Percentiles rank a stretch among this genome's conserved stretches.
Conservation (phyloP, 2,113 vertebrate genomes). For the Nesospiza acunhae region DNA sequence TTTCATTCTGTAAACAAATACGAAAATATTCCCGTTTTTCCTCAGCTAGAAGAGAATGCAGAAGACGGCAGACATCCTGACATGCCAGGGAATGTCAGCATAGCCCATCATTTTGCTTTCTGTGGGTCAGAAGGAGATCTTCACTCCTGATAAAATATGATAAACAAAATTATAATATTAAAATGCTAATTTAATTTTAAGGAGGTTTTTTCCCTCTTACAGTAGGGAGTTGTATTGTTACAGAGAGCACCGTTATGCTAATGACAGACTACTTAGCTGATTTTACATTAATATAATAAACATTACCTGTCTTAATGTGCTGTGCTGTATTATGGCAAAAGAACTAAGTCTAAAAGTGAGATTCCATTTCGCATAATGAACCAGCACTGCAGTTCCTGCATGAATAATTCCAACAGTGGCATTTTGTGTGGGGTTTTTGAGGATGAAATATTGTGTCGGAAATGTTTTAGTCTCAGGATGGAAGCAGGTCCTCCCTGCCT, state of each 20-base stretch:
- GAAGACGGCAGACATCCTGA: constrained; percentile 36
- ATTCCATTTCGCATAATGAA: constrained; percentile 72
- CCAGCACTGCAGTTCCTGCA: constrained; percentile 50
- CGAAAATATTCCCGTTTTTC: constrained; percentile 43
- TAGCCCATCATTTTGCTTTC: constrained; percentile 32
- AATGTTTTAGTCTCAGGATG: constrained; percentile 39
- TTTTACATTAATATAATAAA: constrained; percentile 82
- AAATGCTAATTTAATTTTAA: constrained; percentile 81
- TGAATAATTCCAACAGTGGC: constrained; percentile 20
- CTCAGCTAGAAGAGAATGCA: constrained; percentile 39
- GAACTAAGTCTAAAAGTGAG: constrained; percentile 68
- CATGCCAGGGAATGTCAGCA: constrained; percentile 64
- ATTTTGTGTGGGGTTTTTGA: constrained; percentile 19
- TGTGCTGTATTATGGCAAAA: constrained; percentile 64
- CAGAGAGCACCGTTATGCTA: constrained; percentile 76
- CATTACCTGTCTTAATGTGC: constrained; percentile 75
- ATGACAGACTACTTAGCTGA: constrained; percentile 76
- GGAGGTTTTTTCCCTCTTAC: constrained; percentile 21
- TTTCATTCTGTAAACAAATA: constrained; percentile 73
- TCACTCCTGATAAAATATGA: constrained; percentile 64
- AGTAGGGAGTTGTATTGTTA: constrained; percentile 74
- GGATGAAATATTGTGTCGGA: constrained; percentile 53
- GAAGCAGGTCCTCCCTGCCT: constrained; percentile 39
- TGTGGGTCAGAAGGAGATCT: constrained; percentile 57
- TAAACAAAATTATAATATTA: constrained; percentile 77